Percentiles rank a stretch among this genome's conserved stretches.
Evolutionary conservation across 1,140 invertebrate genomes (phyloP).

Genomic region (Amphibalanus amphitrite): DNA sequence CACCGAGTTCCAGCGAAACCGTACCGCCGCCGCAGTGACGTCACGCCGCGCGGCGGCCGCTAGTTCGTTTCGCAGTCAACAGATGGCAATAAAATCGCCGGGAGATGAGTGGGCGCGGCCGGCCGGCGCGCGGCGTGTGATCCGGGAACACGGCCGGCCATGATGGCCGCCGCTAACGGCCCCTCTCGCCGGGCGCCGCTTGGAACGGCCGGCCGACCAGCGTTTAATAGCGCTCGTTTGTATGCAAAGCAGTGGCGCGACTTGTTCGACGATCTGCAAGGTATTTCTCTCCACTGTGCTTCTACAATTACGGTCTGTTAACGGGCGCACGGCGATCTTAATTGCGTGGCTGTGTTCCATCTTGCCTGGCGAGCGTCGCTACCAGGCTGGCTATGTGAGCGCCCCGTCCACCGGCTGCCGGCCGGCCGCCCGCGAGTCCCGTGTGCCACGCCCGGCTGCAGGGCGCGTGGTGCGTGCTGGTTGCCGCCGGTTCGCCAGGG

Average conservation of each 20-base stretch:
- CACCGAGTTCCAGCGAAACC: background rate
- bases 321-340: background rate
- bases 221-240: background rate
- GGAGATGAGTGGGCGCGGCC: background rate
- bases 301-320: background rate
- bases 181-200: too few relatives aligned
- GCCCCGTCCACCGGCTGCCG: too few relatives aligned
- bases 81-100: background rate
- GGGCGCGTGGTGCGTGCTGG: too few relatives aligned
- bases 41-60: background rate
- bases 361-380: background rate
- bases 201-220: background rate
- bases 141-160: background rate
- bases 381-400: too few relatives aligned
- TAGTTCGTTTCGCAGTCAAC: background rate
- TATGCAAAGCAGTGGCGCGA: background rate
- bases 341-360: background rate
- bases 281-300: background rate
- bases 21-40: background rate
- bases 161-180: background rate
- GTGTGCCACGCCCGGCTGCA: too few relatives aligned
- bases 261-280: background rate
- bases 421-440: too few relatives aligned
- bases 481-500: too few relatives aligned
- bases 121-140: background rate